Evolutionary conservation across 2,888 invertebrate species (phyloP).

Genomic region (Serrognathus titanus): DNA sequence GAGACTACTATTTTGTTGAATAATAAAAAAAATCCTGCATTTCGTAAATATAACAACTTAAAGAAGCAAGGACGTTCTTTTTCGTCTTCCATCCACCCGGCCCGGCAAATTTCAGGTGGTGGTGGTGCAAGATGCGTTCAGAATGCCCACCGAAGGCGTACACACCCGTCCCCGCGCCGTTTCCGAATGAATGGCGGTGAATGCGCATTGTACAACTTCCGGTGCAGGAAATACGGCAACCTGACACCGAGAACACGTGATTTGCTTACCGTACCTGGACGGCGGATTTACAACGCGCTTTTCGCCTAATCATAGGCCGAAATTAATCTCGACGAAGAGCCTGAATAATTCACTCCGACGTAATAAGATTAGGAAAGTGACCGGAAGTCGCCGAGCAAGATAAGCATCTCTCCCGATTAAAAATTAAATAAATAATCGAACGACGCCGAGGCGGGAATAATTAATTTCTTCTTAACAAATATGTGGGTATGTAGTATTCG

Average conservation of each 20-base stretch:
- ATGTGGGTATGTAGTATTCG: too few relatives aligned
- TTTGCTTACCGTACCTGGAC: constrained; percentile 22
- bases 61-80: constrained; percentile 21
- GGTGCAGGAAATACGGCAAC: constrained; percentile 33
- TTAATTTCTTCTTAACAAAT: too few relatives aligned
- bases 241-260: constrained; percentile 32
- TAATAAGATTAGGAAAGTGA: too few relatives aligned
- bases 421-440: too few relatives aligned
- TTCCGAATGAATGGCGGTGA: constrained; percentile 17
- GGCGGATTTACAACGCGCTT: background rate
- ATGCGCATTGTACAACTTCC: constrained; percentile 34
- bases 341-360: too few relatives aligned
- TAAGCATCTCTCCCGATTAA: too few relatives aligned
- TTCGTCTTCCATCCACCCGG: constrained; percentile 11
- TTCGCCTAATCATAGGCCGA: too few relatives aligned
- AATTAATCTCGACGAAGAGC: too few relatives aligned
- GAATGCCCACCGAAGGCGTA: constrained; percentile 8
- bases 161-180: constrained; percentile 16
- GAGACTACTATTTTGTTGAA: too few relatives aligned
- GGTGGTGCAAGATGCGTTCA: constrained; percentile 19
- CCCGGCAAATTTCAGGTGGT: background rate
- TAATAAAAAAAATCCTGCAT: background rate
- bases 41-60: background rate
- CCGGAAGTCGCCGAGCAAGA: too few relatives aligned
- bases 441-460: too few relatives aligned